Conservation (phyloP, 2,888 invertebrate genomes). For the Acrobasis consociella region DNA sequence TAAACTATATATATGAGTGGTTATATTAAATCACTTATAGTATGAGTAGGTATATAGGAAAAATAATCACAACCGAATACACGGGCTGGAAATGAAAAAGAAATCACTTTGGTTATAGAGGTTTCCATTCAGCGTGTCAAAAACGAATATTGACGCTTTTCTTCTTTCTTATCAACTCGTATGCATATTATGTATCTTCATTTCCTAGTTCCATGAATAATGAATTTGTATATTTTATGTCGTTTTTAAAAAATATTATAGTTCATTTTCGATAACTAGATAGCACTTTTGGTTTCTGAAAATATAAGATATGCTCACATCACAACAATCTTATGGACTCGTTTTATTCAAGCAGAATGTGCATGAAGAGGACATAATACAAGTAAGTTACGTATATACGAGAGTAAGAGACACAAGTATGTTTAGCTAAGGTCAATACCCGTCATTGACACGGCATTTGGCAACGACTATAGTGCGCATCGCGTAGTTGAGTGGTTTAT, state of each 20-base stretch:
- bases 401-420: not conserved
- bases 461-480: not conserved
- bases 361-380: no score
- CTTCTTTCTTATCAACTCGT: not conserved
- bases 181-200: not conserved
- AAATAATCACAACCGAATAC: slow-evolving; percentile 70
- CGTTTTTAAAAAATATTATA: no score
- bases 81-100: slow-evolving; percentile 41
- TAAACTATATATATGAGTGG: slow-evolving; percentile 26
- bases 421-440: not conserved
- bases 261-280: no score
- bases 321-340: no score
- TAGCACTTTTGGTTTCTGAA: no score
- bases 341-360: no score
- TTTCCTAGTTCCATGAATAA: no score
- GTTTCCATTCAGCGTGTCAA: slow-evolving; percentile 4
- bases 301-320: no score
- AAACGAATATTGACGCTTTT: not conserved
- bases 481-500: not conserved
- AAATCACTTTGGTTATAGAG: not conserved
- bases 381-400: not conserved
- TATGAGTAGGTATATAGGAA: slow-evolving; percentile 56
- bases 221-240: no score
- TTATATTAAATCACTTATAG: slow-evolving; percentile 31
- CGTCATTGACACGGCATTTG: not conserved